Base-by-base conservation (phyloP, 2,113 vertebrate genomes). In the Marmota monax region DNA sequence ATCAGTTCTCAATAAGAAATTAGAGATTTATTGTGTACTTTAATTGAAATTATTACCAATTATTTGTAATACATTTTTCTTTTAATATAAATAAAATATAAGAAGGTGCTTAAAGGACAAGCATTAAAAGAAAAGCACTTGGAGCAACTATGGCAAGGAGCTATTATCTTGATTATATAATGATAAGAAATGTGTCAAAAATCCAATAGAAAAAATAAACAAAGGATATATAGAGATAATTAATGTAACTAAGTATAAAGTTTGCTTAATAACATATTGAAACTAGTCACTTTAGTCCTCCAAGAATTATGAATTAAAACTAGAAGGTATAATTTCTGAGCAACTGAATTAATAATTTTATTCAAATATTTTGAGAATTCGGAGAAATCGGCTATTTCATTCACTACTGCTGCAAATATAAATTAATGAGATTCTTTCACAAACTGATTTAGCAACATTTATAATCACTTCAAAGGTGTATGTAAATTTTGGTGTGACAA, bases 1-100 rank as follows among this genome's bases (percentile, higher is more conserved):
- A 72, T 65, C 16, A 42, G 2, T 80, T 95, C 39, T 96, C 14
- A 61, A 65, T 65, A 80, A 94, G 48, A 8, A 94, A 72, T 86
- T 73, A 84, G 63, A 6, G 67, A 32, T 56, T 61, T 80, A 72
- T 51, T 95, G 14, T 90, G 4, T 45, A 58, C 45, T 90, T 87
- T 90, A 67, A 45, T 56, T 85, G 14, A 96, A 92, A 94, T 82
- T 22, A 58, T 58, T 58, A 58, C 20, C 20, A 23, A 58, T 58
- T 61, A 91, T 96, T 94, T 90, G 4, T 45, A 95, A 85, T 78
- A 51, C 16, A 45, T 74, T 96, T 96, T 82, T 2, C 37, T 85
- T 92, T 83, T 84, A 79, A 84, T 53, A 94, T 13, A 88, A 93
- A 61, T 53, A 10, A 97, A 86, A 76, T 82, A 88, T 4, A 88